Evolutionary conservation across 2,888 invertebrate genomes (phyloP).

Genomic region (Lucinisca nassula): DNA sequence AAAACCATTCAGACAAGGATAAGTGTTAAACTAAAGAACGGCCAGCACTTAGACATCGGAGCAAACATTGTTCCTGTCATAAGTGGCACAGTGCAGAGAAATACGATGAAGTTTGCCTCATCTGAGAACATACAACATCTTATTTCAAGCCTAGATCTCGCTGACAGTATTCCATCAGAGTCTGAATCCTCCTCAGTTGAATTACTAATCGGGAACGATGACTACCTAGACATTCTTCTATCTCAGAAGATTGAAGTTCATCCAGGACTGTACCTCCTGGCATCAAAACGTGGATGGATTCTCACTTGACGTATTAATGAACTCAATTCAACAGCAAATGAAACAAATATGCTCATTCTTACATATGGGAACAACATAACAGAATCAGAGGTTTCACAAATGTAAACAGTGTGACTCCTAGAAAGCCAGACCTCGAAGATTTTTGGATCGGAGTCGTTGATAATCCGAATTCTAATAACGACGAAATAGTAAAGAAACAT

Average conservation of each 20-base stretch:
- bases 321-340: neutral
- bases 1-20: conserved; percentile 15
- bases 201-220: conserved; percentile 25
- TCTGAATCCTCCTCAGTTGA: neutral
- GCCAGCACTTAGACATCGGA: conserved; percentile 20
- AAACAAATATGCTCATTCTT: conserved; percentile 16
- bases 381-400: neutral
- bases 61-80: conserved; percentile 59
- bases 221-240: conserved; percentile 10
- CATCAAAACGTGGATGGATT: conserved; percentile 27
- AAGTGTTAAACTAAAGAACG: conserved; percentile 36
- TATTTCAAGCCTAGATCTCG: neutral
- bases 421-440: conserved; percentile 26
- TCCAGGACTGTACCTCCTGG: conserved; percentile 9
- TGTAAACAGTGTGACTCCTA: neutral
- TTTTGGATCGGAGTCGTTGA: conserved; percentile 43
- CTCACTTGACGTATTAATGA: neutral
- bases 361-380: conserved; percentile 7
- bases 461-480: conserved; percentile 5
- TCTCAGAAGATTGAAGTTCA: conserved; percentile 16
- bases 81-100: conserved; percentile 32
- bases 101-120: neutral
- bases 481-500: conserved; percentile 19
- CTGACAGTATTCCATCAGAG: conserved; percentile 1
- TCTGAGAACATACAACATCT: neutral